Conservation (phyloP, 2,797 vertebrate genomes). For the Melanotaenia boesemani region DNA sequence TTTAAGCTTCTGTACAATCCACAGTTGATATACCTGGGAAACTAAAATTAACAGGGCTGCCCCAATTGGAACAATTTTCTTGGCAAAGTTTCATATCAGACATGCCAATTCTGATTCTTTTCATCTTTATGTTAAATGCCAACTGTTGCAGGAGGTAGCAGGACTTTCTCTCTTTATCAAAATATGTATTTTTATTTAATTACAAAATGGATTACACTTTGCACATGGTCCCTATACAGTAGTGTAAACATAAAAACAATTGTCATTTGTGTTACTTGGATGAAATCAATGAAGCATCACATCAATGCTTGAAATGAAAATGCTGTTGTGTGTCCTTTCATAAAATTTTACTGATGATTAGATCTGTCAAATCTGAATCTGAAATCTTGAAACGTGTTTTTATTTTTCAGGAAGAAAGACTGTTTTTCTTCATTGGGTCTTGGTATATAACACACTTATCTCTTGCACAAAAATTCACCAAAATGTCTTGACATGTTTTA, state of each 20-base stretch:
- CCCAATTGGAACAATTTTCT: background rate
- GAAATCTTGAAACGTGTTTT: background rate
- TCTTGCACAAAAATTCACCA: background rate
- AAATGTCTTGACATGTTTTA: background rate
- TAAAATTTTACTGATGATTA: background rate
- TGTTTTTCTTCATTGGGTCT: background rate
- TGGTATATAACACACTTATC: background rate
- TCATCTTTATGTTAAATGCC: no score
- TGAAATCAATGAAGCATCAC: no score
- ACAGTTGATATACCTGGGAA: background rate
- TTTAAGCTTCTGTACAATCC: conserved; percentile 1
- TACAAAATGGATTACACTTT: no score
- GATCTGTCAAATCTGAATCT: background rate
- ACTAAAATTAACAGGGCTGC: background rate
- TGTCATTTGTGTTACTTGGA: background rate
- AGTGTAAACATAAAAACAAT: background rate
- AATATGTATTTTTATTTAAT: background rate
- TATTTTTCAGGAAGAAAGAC: background rate
- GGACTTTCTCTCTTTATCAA: background rate
- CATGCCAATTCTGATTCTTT: background rate
- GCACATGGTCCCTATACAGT: background rate
- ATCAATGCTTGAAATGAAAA: background rate
- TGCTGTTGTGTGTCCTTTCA: background rate
- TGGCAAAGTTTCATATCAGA: background rate
- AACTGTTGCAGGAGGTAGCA: background rate